Conservation (phyloP, 2,888 invertebrate species). For the Melolontha melolontha region DNA sequence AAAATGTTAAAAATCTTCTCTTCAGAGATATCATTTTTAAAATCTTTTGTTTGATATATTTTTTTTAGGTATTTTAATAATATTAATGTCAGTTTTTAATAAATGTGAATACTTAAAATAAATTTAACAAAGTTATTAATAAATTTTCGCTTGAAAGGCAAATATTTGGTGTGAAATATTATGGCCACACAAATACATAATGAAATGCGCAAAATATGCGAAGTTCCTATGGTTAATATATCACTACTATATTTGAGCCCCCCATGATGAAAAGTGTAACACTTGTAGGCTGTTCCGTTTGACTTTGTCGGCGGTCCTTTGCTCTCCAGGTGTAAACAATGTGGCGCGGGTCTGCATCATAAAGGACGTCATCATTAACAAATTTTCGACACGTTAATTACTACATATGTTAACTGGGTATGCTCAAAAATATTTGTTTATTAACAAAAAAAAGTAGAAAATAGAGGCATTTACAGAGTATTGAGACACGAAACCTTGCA, state of each 20-base stretch:
- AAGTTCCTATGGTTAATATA: conserved; percentile 44
- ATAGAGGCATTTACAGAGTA: too few relatives aligned
- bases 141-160: too few relatives aligned
- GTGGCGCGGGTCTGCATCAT: conserved; percentile 40
- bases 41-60: too few relatives aligned
- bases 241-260: conserved; percentile 43
- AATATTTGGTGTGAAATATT: conserved; percentile 19
- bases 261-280: conserved; percentile 45
- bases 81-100: too few relatives aligned
- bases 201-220: conserved; percentile 39
- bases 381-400: conserved; percentile 34
- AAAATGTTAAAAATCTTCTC: too few relatives aligned
- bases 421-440: too few relatives aligned
- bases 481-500: too few relatives aligned
- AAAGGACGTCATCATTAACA: conserved; percentile 37
- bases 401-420: conserved; percentile 33
- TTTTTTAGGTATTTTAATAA: too few relatives aligned
- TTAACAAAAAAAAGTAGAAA: too few relatives aligned
- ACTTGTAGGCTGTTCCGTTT: conserved; percentile 43
- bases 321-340: conserved; percentile 41
- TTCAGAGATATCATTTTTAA: too few relatives aligned
- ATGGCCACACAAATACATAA: neutral
- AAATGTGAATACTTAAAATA: too few relatives aligned
- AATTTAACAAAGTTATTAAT: too few relatives aligned
- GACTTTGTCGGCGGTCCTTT: conserved; percentile 43